A percentile compares a stretch with the other conserved stretches of the same genome.
Conservation (phyloP, 2,888 invertebrate species). For the Drosophila fulvimacula region DNA sequence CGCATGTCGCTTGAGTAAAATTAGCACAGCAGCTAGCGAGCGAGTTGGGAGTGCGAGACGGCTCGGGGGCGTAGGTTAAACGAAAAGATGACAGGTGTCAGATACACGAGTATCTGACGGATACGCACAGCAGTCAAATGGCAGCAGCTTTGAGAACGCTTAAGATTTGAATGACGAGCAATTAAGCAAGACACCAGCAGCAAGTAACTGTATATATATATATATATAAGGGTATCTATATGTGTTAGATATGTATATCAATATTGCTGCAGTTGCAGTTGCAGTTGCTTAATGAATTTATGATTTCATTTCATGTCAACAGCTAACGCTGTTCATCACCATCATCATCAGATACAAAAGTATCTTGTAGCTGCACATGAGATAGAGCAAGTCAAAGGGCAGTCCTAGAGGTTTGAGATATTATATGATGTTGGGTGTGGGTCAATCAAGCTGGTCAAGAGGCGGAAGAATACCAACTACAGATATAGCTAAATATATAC, state of each 20-base stretch:
- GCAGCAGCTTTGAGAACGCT: conserved; percentile 29
- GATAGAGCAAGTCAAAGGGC: not conserved
- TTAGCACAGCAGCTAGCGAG: conserved; percentile 52
- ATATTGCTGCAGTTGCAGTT: not conserved
- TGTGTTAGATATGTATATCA: not conserved
- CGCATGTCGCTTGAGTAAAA: conserved; percentile 46
- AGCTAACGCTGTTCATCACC: not conserved
- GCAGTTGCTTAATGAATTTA: conserved; percentile 6
- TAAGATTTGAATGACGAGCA: conserved; percentile 55
- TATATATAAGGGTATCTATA: not conserved
- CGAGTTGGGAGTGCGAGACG: not conserved
- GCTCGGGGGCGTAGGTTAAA: conserved; percentile 54
- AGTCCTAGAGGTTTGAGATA: not conserved
- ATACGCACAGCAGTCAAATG: conserved; percentile 47
- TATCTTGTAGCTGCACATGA: not conserved
- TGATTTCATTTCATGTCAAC: not conserved
- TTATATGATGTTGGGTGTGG: too few relatives aligned
- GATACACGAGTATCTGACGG: conserved; percentile 58
- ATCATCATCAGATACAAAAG: conserved; percentile 2
- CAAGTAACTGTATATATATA: not conserved
- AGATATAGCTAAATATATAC: not conserved
- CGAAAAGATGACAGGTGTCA: conserved; percentile 82
- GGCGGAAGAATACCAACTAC: not conserved
- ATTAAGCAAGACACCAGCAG: conserved; percentile 29
- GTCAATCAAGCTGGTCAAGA: not conserved